Conservation (phyloP, 2,888 invertebrate species). For the Atethmia centrago region DNA sequence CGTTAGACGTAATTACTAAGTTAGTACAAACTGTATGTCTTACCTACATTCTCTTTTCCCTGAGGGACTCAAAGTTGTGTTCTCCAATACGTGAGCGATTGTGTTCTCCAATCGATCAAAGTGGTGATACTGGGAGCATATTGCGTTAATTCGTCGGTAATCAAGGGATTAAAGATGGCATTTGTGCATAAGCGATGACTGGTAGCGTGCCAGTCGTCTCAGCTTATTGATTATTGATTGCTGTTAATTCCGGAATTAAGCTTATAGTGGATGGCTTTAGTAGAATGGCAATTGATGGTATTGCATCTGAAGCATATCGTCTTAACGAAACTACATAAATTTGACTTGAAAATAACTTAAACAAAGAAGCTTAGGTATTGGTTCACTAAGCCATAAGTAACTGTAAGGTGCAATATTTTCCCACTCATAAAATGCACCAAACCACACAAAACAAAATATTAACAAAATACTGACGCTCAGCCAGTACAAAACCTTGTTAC, state of each 20-base stretch:
- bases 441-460: slow-evolving; percentile 15
- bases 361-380: neutral
- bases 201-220: slow-evolving; percentile 36
- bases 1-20: slow-evolving; percentile 45
- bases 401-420: neutral
- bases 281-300: neutral
- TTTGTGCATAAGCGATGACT: slow-evolving; percentile 48
- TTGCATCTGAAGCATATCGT: neutral
- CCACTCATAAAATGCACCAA: neutral
- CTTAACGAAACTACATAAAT: neutral
- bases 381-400: neutral
- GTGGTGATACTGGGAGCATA: slow-evolving; percentile 42
- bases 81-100: slow-evolving; percentile 43
- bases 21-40: slow-evolving; percentile 42
- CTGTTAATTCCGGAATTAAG: slow-evolving; percentile 18
- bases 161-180: slow-evolving; percentile 47
- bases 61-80: slow-evolving; percentile 41
- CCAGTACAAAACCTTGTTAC: slow-evolving; percentile 30
- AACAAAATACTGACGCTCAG: slow-evolving; percentile 4
- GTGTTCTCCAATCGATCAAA: slow-evolving; percentile 49
- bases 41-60: slow-evolving; percentile 44
- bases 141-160: slow-evolving; percentile 44
- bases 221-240: slow-evolving; percentile 49
- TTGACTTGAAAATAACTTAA: neutral
- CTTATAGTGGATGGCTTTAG: slow-evolving; percentile 4